Conservation (phyloP, 2,113 vertebrate genomes). For the Zosterops hypoxanthus region DNA sequence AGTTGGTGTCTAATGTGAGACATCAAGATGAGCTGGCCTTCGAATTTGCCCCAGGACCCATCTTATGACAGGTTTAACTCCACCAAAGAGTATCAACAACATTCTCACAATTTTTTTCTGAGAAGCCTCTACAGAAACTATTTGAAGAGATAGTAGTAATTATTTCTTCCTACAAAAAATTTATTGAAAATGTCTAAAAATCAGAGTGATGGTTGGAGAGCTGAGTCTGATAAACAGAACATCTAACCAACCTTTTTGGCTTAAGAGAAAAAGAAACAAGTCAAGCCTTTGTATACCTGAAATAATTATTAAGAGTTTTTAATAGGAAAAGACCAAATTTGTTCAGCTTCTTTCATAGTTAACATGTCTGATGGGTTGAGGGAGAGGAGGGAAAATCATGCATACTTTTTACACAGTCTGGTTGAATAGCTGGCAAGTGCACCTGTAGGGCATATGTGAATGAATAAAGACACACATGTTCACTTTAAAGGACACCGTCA, state of each 20-base stretch:
- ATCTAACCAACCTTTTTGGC: constrained; percentile 26
- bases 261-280: constrained; percentile 51
- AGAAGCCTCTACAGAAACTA: not conserved
- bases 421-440: constrained; percentile 59
- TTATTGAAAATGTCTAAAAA: not conserved
- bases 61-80: not conserved
- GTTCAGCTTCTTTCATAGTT: constrained; percentile 65
- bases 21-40: not conserved
- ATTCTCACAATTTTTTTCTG: not conserved
- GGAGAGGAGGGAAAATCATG: not conserved
- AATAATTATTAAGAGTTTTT: constrained; percentile 62
- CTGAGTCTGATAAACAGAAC: constrained; percentile 24
- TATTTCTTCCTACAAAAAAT: not conserved
- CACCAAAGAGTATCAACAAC: not conserved
- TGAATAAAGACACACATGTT: constrained; percentile 68
- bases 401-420: constrained; percentile 13
- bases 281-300: constrained; percentile 51
- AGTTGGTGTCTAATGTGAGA: not conserved
- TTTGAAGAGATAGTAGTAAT: not conserved
- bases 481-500: constrained; percentile 76
- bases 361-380: constrained; percentile 31
- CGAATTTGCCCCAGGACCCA: not conserved
- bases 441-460: constrained; percentile 75
- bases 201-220: not conserved
- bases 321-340: constrained; percentile 62